Conservation (phyloP, 1,140 invertebrate genomes). For the Adelges cooleyi region DNA sequence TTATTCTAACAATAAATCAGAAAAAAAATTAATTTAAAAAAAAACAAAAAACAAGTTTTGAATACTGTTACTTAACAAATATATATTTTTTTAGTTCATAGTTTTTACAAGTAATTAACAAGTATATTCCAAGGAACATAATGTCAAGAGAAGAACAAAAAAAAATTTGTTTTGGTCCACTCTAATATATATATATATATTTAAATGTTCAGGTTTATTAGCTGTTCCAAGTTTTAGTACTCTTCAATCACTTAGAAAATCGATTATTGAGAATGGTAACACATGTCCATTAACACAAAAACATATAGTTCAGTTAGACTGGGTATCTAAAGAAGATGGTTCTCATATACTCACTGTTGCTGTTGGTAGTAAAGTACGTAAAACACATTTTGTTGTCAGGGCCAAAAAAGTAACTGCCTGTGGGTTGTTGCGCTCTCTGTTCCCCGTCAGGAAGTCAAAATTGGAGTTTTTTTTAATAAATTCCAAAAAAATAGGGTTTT, state of each 20-base stretch:
- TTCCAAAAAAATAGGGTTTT: not conserved
- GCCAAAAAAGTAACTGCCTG: too few relatives aligned
- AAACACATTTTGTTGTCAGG: not conserved
- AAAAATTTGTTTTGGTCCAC: too few relatives aligned
- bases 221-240: slow-evolving; percentile 89
- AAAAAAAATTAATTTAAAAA: too few relatives aligned
- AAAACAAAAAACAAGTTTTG: too few relatives aligned
- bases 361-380: slow-evolving; percentile 71
- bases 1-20: too few relatives aligned
- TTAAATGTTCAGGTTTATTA: slow-evolving; percentile 59
- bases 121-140: too few relatives aligned
- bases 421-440: too few relatives aligned
- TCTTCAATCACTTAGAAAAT: slow-evolving; percentile 72
- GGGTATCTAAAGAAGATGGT: slow-evolving; percentile 98
- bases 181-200: too few relatives aligned
- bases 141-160: too few relatives aligned
- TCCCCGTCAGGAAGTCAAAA: not conserved
- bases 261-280: slow-evolving; percentile 81
- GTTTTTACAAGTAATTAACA: too few relatives aligned
- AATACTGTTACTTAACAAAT: too few relatives aligned
- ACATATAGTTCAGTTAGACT: slow-evolving; percentile 83
- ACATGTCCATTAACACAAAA: slow-evolving; percentile 78
- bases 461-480: not conserved
- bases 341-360: slow-evolving; percentile 95
- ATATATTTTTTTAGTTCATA: too few relatives aligned